Conservation (phyloP, 2,888 invertebrate species). For the Dioctria linearis region DNA sequence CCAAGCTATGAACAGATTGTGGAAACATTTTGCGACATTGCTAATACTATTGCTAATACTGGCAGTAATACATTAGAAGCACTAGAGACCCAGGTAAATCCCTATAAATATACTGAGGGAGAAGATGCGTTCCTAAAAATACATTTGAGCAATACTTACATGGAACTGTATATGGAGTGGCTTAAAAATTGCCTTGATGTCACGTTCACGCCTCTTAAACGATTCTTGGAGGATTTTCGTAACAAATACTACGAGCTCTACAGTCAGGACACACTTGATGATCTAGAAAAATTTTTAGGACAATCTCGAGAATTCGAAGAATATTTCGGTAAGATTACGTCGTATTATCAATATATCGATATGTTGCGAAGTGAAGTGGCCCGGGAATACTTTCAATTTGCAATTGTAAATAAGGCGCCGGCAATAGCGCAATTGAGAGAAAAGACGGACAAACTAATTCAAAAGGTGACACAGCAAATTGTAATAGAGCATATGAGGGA, state of each 20-base stretch:
- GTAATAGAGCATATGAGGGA: conserved; percentile 77
- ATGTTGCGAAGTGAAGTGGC: conserved; percentile 76
- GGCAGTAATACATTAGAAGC: conserved; percentile 75
- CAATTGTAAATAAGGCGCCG: conserved; percentile 76
- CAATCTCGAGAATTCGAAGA: conserved; percentile 75
- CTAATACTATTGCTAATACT: conserved; percentile 74
- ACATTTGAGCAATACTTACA: conserved; percentile 74
- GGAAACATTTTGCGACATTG: conserved; percentile 74
- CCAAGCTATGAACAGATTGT: conserved; percentile 76
- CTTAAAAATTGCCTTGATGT: conserved; percentile 73
- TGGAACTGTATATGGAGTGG: conserved; percentile 72
- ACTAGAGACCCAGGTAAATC: conserved; percentile 71
- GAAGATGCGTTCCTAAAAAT: conserved; percentile 74
- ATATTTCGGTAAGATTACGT: conserved; percentile 76
- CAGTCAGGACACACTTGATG: conserved; percentile 72
- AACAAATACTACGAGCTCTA: conserved; percentile 75
- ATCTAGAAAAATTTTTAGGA: conserved; percentile 72
- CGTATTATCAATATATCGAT: conserved; percentile 75
- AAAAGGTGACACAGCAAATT: conserved; percentile 77
- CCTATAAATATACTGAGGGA: conserved; percentile 64
- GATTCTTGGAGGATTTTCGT: conserved; percentile 74
- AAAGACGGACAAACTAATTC: conserved; percentile 75
- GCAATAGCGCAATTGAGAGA: conserved; percentile 77
- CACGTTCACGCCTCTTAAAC: conserved; percentile 74
- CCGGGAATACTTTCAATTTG: conserved; percentile 80